A percentile compares a stretch with the other conserved stretches of the same genome.
Evolutionary conservation across 2,888 invertebrate genomes (phyloP).

Genomic region (Calliopum simillimum): DNA sequence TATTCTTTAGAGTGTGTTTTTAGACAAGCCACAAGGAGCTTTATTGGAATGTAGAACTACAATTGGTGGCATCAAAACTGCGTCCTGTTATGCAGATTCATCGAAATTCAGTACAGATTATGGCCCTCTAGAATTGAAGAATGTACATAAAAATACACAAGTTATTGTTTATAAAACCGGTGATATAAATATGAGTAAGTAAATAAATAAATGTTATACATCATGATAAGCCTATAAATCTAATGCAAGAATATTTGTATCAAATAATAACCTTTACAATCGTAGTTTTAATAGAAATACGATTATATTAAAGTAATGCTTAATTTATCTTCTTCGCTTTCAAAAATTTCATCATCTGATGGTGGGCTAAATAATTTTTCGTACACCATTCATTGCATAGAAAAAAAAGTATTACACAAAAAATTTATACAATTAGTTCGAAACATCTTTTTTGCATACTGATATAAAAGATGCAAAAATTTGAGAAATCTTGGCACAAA

Average conservation of each 20-base stretch:
- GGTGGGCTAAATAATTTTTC: too few species aligned
- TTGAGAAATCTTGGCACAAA: too few species aligned
- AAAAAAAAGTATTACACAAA: too few species aligned
- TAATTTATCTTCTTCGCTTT: too few species aligned
- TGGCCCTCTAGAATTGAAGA: slow-evolving; percentile 60
- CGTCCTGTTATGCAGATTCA: slow-evolving; percentile 62
- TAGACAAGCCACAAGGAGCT: slow-evolving; percentile 64
- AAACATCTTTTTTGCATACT: too few species aligned
- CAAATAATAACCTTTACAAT: too few species aligned
- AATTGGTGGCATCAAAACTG: slow-evolving; percentile 58
- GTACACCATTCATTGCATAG: too few species aligned
- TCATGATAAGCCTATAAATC: background rate
- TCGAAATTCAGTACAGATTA: slow-evolving; percentile 61
- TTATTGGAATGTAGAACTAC: slow-evolving; percentile 56
- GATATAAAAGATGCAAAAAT: too few species aligned
- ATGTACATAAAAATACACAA: slow-evolving; percentile 62
- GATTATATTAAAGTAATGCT: slow-evolving; percentile 8
- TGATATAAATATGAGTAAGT: slow-evolving; percentile 62
- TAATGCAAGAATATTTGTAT: too few species aligned
- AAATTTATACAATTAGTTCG: too few species aligned
- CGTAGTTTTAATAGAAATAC: too few species aligned
- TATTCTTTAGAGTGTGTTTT: slow-evolving; percentile 53
- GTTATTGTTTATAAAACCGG: slow-evolving; percentile 58
- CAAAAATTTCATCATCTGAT: too few species aligned
- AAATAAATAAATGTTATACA: background rate